Conservation (phyloP, 2,113 vertebrate species). For the Acrocephalus arundinaceus region DNA sequence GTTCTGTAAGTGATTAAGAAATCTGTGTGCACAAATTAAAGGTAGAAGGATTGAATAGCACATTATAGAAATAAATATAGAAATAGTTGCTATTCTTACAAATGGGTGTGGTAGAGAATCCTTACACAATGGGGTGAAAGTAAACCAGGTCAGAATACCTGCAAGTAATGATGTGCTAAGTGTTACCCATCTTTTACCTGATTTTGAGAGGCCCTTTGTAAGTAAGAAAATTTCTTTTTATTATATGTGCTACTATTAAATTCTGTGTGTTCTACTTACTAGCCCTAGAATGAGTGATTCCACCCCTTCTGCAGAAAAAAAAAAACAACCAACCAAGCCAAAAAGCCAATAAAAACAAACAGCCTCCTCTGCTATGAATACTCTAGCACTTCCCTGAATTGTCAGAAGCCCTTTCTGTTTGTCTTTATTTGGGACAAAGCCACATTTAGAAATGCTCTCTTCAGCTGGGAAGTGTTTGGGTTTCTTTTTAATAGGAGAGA, state of each 20-base stretch:
- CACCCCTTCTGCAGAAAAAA: neutral
- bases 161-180: neutral
- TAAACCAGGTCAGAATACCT: neutral
- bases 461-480: slow-evolving; percentile 26
- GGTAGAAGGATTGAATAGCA: neutral
- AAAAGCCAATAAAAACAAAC: neutral
- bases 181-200: neutral
- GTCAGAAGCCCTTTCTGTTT: slow-evolving; percentile 60
- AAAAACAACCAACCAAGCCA: neutral
- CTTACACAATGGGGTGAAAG: neutral
- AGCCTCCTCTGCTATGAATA: slow-evolving; percentile 51
- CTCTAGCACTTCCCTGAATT: slow-evolving; percentile 36
- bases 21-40: neutral
- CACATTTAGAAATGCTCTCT: slow-evolving; percentile 17
- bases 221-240: neutral
- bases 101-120: neutral
- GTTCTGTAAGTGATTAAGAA: neutral
- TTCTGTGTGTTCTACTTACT: neutral
- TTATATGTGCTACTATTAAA: neutral
- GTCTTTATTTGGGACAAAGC: slow-evolving; percentile 58
- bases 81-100: neutral
- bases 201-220: neutral
- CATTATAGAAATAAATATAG: neutral
- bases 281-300: neutral
- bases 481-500: neutral